Evolutionary conservation across 1,140 invertebrate species (phyloP).

Genomic region (Trichomalopsis sarcophagae): DNA sequence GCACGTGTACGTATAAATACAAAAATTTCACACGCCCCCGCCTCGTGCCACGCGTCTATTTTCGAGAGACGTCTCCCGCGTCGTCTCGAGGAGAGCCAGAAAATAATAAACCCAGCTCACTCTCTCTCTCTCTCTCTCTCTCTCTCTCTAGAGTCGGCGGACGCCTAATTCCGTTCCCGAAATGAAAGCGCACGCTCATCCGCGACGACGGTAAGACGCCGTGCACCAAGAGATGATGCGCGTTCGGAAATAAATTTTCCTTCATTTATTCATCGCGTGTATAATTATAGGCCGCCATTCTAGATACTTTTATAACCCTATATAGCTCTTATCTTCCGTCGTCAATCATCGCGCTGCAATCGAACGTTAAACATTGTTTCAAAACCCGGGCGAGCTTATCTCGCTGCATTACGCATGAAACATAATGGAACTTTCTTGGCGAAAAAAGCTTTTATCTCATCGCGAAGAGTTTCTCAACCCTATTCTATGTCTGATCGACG

Average conservation of each 20-base stretch:
- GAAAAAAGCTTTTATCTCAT: background rate
- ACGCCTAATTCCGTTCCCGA: background rate
- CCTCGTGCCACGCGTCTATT: background rate
- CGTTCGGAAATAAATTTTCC: too few species aligned
- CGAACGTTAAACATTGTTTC: background rate
- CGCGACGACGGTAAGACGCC: too few species aligned
- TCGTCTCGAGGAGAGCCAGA: background rate
- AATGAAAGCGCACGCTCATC: background rate
- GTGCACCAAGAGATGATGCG: too few species aligned
- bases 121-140: background rate
- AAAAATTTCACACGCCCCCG: conserved; percentile 21
- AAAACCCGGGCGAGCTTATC: background rate
- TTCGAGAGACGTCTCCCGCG: conserved; percentile 22
- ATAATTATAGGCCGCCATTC: too few species aligned
- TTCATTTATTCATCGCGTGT: too few species aligned
- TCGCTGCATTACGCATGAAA: background rate
- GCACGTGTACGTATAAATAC: background rate
- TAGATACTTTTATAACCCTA: too few species aligned
- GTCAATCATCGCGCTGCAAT: background rate
- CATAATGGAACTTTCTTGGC: too few species aligned
- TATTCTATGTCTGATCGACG: too few species aligned
- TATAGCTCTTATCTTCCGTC: background rate
- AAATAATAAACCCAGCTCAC: background rate
- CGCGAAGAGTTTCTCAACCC: background rate
- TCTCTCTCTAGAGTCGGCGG: background rate